Base-by-base conservation (phyloP, 2,888 invertebrate species). In the Polietes domitor region DNA sequence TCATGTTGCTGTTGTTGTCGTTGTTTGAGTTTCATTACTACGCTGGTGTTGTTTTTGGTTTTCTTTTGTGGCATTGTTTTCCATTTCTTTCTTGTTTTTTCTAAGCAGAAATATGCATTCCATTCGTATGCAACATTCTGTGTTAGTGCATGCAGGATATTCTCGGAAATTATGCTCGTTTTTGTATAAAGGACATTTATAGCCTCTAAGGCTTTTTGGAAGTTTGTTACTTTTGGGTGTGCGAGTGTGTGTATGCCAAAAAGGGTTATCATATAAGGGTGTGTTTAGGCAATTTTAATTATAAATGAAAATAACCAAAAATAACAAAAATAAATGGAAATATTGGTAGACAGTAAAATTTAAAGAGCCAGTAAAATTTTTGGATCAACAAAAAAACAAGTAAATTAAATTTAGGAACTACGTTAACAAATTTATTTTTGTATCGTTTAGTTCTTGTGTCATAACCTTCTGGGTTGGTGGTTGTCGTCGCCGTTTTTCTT, bases 181-280 rank as follows among this genome's bases (percentile, higher is more conserved):
- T n/a, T 10, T 9, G 10, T 10, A 9, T 21, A 58, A 58, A 58
- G 58, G 26, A 58, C 58, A 58, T 58, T 26, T 58, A 24, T 58
- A 50, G 58, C 26, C 26, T 50, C 1, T 24, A 7, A 58, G 58
- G 58, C 26, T 26, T 58, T 37, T 26, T 26, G 3, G 6, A 58
- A 58, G 58, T 58, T 50, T 12, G 58, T 26, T 21, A 58, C 24
- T 58, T 58, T 15, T 58, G n/a, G n/a, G n/a, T 19, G 50, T 50
- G 5, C 17, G 17, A 50, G n/a, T 50, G 50, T 9, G 17, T 5
- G n/a, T 5, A 19, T 19, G 12, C 47, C 47, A 50, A 19, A n/a
- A 50, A n/a, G 50, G n/a, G n/a, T n/a, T n/a, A n/a, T n/a, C n/a
- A n/a, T n/a, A n/a, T n/a, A n/a, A n/a, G n/a, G n/a, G n/a, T n/a